Percentiles rank a stretch among this genome's conserved stretches.
phyloP scores from a whole-genome alignment of 2,113 vertebrate species.

The Callaeas wilsoni region DNA sequence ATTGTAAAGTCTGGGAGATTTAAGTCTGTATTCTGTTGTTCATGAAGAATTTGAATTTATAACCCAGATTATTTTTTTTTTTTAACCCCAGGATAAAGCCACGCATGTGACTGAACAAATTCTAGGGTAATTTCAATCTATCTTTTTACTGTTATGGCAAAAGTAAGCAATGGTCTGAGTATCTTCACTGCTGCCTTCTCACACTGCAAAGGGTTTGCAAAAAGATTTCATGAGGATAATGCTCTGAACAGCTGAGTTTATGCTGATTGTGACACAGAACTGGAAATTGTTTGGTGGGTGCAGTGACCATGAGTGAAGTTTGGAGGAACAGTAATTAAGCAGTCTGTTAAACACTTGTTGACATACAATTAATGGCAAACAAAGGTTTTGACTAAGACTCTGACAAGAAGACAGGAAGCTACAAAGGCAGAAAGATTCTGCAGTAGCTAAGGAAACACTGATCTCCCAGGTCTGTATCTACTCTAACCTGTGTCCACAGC shows the following conservation, averaged over 20 bases:
- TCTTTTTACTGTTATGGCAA: background rate
- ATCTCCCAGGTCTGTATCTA: background rate
- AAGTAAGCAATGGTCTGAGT: background rate
- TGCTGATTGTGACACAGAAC: background rate
- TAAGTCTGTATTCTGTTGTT: background rate
- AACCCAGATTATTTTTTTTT: slow-evolving; percentile 30
- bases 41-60: background rate
- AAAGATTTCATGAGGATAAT: background rate
- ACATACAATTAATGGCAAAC: background rate
- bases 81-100: background rate
- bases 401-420: background rate
- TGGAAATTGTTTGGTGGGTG: background rate
- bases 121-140: background rate
- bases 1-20: background rate
- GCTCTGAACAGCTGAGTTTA: background rate
- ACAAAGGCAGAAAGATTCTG: background rate
- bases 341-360: background rate
- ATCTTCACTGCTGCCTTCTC: background rate
- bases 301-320: background rate
- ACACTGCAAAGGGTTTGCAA: background rate
- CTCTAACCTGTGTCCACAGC: background rate
- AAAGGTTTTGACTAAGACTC: background rate
- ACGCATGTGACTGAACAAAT: background rate
- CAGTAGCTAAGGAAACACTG: background rate
- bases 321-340: background rate